Percentiles rank a stretch among this genome's conserved stretches.
Evolutionary conservation across 1,140 invertebrate genomes (phyloP).

Genomic region (Mylabris phalerata): DNA sequence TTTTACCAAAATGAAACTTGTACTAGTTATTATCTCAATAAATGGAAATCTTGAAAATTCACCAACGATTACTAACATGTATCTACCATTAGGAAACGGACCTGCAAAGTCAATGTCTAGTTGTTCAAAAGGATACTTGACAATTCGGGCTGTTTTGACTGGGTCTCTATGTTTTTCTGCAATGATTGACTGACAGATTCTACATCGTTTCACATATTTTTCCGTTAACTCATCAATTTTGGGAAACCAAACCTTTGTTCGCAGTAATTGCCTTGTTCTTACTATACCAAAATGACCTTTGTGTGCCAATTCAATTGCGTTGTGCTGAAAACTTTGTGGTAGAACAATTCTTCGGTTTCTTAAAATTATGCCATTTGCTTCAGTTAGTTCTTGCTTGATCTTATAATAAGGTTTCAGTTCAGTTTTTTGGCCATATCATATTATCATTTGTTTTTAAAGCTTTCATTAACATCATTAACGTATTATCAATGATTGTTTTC

Average conservation of each 20-base stretch:
- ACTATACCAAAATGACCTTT: conserved; percentile 32
- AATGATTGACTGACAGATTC: conserved; percentile 11
- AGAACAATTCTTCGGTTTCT: conserved; percentile 33
- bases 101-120: conserved; percentile 13
- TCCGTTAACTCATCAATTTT: conserved; percentile 29
- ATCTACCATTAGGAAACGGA: conserved; percentile 14
- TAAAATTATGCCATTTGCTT: neutral
- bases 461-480: neutral
- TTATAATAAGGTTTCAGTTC: conserved; percentile 2
- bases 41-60: conserved; percentile 10
- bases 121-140: neutral
- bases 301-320: conserved; percentile 23
- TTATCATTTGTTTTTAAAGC: neutral
- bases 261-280: conserved; percentile 30
- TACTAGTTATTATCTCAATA: neutral
- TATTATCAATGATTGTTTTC: conserved; percentile 2
- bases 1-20: no score
- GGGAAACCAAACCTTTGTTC: conserved; percentile 36
- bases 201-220: conserved; percentile 20
- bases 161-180: conserved; percentile 1
- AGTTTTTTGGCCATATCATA: conserved; percentile 2
- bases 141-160: neutral
- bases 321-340: conserved; percentile 33
- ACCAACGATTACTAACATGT: conserved; percentile 8
- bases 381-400: conserved; percentile 10